Evolutionary conservation across 2,888 invertebrate genomes (phyloP).

Genomic region (Campoplex capitator): DNA sequence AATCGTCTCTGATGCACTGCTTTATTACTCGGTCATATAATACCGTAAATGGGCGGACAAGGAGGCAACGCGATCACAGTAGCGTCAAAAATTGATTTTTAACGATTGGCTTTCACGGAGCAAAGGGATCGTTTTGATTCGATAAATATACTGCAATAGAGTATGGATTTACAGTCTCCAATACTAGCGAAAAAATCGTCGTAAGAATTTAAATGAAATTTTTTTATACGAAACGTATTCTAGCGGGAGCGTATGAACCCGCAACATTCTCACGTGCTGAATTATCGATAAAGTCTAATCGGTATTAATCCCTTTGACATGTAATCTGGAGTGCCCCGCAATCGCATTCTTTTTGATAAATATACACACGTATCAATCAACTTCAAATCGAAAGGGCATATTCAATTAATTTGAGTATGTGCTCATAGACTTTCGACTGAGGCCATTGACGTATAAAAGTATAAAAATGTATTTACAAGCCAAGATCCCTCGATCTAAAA

Average conservation of each 20-base stretch:
- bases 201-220: slow-evolving; percentile 4
- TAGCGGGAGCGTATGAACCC: slow-evolving; percentile 2
- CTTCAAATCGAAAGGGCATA: background rate
- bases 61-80: slow-evolving; percentile 47
- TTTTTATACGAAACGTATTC: background rate
- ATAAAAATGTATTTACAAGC: background rate
- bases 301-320: slow-evolving; percentile 47
- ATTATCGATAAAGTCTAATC: slow-evolving; percentile 57
- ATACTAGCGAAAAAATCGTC: background rate
- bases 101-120: slow-evolving; percentile 10
- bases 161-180: background rate
- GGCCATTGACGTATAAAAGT: background rate
- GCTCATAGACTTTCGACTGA: background rate
- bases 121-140: slow-evolving; percentile 4
- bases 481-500: slow-evolving; percentile 18
- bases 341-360: slow-evolving; percentile 4
- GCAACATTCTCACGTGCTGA: slow-evolving; percentile 36
- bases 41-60: slow-evolving; percentile 46
- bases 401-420: background rate
- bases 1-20: slow-evolving; percentile 7
- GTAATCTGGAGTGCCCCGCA: slow-evolving; percentile 35
- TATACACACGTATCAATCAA: background rate
- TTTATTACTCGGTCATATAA: slow-evolving; percentile 28
- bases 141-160: background rate
- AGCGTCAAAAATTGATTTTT: slow-evolving; percentile 68